phyloP scores from a whole-genome alignment of 2,797 vertebrate species.

The Gadopsis bispinosus region DNA sequence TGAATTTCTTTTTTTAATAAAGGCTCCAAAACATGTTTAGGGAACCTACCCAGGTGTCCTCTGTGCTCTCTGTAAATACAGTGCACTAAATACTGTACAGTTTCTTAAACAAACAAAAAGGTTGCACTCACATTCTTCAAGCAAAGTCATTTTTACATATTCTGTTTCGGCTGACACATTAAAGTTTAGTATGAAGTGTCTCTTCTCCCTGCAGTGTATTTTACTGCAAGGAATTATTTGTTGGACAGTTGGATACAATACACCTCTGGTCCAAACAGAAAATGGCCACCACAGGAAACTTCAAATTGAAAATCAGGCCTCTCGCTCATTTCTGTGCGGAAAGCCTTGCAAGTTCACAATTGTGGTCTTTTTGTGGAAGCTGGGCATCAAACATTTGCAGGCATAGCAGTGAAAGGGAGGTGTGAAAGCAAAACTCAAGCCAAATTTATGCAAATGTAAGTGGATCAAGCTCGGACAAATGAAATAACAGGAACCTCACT shows the following conservation, averaged over 20 bases:
- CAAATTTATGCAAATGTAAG: background rate
- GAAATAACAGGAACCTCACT: background rate
- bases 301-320: background rate
- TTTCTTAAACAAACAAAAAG: background rate
- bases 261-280: slow-evolving; percentile 9
- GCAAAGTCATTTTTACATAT: background rate
- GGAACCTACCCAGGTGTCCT: background rate
- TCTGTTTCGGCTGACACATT: background rate
- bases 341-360: background rate
- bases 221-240: slow-evolving; percentile 11
- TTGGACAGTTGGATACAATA: slow-evolving; percentile 6
- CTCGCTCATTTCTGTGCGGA: slow-evolving; percentile 5
- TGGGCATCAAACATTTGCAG: background rate
- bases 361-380: background rate
- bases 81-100: background rate
- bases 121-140: slow-evolving; percentile 11
- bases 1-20: slow-evolving; percentile 11
- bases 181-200: background rate
- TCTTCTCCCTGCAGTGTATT: background rate
- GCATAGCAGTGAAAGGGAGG: background rate
- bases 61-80: background rate
- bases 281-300: slow-evolving; percentile 23
- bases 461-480: background rate
- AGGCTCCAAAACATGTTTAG: background rate
- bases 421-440: slow-evolving; percentile 1